Evolutionary conservation across 30 jellyfish, hydroid and myxozoan species (phyloP).

Genomic region (Aurelia aurita complex sp. Pacific): DNA sequence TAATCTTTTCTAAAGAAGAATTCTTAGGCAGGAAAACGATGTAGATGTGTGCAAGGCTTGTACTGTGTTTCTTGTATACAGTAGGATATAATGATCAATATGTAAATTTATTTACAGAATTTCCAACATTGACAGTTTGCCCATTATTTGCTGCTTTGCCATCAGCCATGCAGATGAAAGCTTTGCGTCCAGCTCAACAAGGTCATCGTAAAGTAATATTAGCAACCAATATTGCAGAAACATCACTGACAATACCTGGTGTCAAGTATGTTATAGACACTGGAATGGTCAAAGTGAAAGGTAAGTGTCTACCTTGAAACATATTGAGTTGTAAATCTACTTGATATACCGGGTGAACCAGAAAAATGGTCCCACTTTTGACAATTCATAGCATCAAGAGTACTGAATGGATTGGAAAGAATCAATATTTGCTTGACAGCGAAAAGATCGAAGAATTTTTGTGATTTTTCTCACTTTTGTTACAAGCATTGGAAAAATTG

Average conservation of each 20-base stretch:
- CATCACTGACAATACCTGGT: slow-evolving; percentile 96
- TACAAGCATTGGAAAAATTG: too few relatives aligned
- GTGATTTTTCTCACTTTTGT: too few relatives aligned
- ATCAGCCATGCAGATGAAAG: slow-evolving; percentile 76
- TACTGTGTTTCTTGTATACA: not conserved
- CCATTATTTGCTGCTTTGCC: slow-evolving; percentile 98
- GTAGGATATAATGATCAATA: not conserved
- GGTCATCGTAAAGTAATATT: slow-evolving; percentile 92
- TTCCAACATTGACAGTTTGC: slow-evolving; percentile 75
- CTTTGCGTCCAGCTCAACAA: slow-evolving; percentile 61
- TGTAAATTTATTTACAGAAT: slow-evolving; percentile 36
- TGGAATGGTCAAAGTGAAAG: slow-evolving; percentile 97
- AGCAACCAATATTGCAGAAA: slow-evolving; percentile 99
- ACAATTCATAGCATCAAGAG: too few relatives aligned
- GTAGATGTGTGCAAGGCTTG: not conserved
- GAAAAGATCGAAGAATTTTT: too few relatives aligned
- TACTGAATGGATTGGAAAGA: too few relatives aligned
- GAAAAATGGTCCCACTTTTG: too few relatives aligned
- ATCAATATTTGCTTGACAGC: too few relatives aligned
- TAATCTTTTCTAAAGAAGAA: too few relatives aligned
- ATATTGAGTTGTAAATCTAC: too few relatives aligned
- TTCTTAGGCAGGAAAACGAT: not conserved
- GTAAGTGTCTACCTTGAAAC: slow-evolving; percentile 15
- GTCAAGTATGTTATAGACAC: slow-evolving; percentile 94
- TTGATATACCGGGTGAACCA: too few relatives aligned